A percentile compares a stretch with the other conserved stretches of the same genome.
Evolutionary conservation across 2,113 vertebrate genomes (phyloP).

Genomic region (Entelurus aequoreus): DNA sequence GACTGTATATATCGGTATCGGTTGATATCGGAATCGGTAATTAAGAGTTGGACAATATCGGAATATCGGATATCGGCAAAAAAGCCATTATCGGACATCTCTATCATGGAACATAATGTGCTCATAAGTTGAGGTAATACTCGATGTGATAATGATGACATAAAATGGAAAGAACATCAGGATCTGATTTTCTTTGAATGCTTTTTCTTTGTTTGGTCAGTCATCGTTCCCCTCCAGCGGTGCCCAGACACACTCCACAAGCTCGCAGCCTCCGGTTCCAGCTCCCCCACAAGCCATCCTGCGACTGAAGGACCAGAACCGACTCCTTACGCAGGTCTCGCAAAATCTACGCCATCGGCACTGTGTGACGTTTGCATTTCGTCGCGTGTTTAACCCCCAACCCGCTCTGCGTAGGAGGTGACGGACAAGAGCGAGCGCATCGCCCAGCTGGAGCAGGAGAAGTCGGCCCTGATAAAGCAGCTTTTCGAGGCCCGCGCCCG

Average conservation of each 20-base stretch:
- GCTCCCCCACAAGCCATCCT: slow-evolving; percentile 80
- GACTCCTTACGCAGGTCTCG: slow-evolving; percentile 85
- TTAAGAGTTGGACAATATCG: too few relatives aligned
- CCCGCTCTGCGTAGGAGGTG: slow-evolving; percentile 79
- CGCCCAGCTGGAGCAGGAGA: slow-evolving; percentile 93
- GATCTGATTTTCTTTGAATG: not conserved
- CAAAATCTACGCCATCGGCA: not conserved
- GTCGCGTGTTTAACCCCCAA: not conserved
- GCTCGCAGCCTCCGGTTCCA: slow-evolving; percentile 45
- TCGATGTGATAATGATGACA: too few relatives aligned
- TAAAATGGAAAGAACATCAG: too few relatives aligned
- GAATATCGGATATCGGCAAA: too few relatives aligned
- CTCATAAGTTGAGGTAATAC: too few relatives aligned
- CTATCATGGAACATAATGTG: too few relatives aligned
- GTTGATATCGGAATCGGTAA: too few relatives aligned
- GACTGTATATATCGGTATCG: too few relatives aligned
- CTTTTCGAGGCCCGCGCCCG: slow-evolving; percentile 86
- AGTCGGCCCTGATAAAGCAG: slow-evolving; percentile 92
- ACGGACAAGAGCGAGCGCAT: slow-evolving; percentile 86
- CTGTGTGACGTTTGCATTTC: too few relatives aligned
- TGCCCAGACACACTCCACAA: slow-evolving; percentile 31
- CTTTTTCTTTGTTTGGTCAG: slow-evolving; percentile 11
- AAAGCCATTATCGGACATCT: too few relatives aligned
- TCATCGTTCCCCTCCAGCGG: slow-evolving; percentile 61
- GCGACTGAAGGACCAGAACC: slow-evolving; percentile 93